Base-by-base conservation (phyloP, 2,888 invertebrate genomes). In the Ceramica pisi region DNA sequence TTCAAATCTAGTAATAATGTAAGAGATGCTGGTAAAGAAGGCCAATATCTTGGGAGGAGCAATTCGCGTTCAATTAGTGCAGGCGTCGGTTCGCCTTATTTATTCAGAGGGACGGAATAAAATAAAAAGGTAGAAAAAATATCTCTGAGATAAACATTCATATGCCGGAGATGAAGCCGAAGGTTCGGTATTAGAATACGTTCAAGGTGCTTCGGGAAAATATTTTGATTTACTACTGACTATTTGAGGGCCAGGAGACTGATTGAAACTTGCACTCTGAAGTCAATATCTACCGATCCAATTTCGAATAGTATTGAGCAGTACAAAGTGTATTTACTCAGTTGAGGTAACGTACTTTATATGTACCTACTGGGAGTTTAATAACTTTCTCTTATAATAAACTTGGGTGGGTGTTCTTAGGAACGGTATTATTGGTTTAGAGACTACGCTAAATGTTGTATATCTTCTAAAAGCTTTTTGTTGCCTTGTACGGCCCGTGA, bases 61-160 rank as follows among this genome's bases (percentile, higher is more conserved):
- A 90, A 90, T 90, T 91, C 90, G 81, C 74, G 88, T 92, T 91
- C 93, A 93, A 93, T 93, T 92, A 93, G 91, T 84, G 74, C 82
- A 87, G 88, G 90, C 90, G 89, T 88, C 88, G 87, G 90, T 81
- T 88, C 88, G 81, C 84, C 80, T 93, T 91, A 93, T 91, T 93
- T 93, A 92, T 93, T 92, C 91, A 91, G 88, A 90, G 88, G 90
- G 90, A 88, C 87, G 84, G 87, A 86, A 89, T 89, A 87, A 90
- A 92, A 90, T 90, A 89, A 90, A 91, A 92, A 88, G 84, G 86
- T 87, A 88, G 89, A 88, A 87, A 31, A 83, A 91, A 91, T 89
- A 89, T 86, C 83, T 86, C 79, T 71, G 85, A 86, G 89, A 91
- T 91, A 92, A 91, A 92, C 91, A 91, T 92, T 91, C 91, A 91